These are phyloP conservation scores for Elymnias hypermnestra DNA, from an alignment of 1,140 invertebrate genomes.

Conservation along the genomic window DNA sequence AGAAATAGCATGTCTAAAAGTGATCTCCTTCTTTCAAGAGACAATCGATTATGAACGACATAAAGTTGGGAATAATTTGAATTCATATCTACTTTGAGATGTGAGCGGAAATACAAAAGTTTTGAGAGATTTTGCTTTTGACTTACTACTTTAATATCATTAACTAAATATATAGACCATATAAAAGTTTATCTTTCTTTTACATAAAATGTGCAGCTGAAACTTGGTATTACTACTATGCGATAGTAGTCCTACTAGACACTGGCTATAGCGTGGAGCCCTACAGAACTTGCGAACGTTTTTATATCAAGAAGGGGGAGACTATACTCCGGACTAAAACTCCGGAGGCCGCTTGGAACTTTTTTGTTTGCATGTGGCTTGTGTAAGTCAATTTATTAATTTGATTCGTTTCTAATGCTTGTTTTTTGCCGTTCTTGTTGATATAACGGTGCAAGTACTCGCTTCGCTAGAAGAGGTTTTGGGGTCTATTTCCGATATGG, in stretches of 20 bases:
- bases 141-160: no score
- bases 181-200: no score
- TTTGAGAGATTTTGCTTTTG: no score
- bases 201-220: slow-evolving; percentile 25
- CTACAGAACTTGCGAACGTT: slow-evolving; percentile 42
- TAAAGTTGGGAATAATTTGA: no score
- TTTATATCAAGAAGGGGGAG: slow-evolving; percentile 57
- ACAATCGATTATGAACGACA: no score
- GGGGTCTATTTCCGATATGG: slow-evolving; percentile 1
- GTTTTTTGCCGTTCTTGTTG: neutral
- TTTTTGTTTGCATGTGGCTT: slow-evolving; percentile 68
- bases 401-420: neutral
- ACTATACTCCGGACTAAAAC: slow-evolving; percentile 46
- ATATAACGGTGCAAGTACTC: no score
- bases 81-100: no score
- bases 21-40: no score
- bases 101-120: no score
- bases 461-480: no score
- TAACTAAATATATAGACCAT: no score
- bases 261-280: slow-evolving; percentile 46
- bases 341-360: slow-evolving; percentile 58
- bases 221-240: slow-evolving; percentile 51
- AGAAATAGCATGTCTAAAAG: no score
- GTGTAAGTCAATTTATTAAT: slow-evolving; percentile 39
- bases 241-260: slow-evolving; percentile 45